Conservation (phyloP, 2,888 invertebrate species). For the Branchellion lobata region DNA sequence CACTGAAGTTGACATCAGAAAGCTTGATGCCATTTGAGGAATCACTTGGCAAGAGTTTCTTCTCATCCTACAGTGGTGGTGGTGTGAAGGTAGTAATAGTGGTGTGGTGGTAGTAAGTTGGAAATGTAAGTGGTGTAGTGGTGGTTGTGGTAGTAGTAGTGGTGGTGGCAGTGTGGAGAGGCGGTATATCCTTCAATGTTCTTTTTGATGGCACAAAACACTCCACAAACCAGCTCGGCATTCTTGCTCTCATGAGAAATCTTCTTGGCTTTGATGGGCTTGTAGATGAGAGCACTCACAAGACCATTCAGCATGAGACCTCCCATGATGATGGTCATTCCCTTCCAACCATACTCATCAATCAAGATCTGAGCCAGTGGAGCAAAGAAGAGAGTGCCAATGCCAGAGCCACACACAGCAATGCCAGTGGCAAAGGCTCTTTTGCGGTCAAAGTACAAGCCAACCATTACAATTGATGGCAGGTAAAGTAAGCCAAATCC, state of each 20-base stretch:
- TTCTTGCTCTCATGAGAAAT: neutral
- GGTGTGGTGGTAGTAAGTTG: too few relatives aligned
- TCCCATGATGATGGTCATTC: slow-evolving; percentile 76
- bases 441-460: slow-evolving; percentile 95
- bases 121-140: too few relatives aligned
- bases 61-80: neutral
- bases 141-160: too few relatives aligned
- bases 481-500: slow-evolving; percentile 93
- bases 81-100: too few relatives aligned
- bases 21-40: neutral
- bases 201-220: too few relatives aligned
- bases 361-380: slow-evolving; percentile 74
- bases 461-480: slow-evolving; percentile 89
- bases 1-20: neutral
- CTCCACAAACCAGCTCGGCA: too few relatives aligned
- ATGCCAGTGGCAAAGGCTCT: slow-evolving; percentile 92
- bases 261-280: slow-evolving; percentile 70
- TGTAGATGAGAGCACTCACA: slow-evolving; percentile 77
- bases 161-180: too few relatives aligned
- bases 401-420: slow-evolving; percentile 92
- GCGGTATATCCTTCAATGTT: too few relatives aligned
- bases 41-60: neutral
- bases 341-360: slow-evolving; percentile 72
- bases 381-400: slow-evolving; percentile 83
- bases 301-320: slow-evolving; percentile 76